phyloP scores from a whole-genome alignment of 2,113 vertebrate genomes.

The Gila orcuttii region DNA sequence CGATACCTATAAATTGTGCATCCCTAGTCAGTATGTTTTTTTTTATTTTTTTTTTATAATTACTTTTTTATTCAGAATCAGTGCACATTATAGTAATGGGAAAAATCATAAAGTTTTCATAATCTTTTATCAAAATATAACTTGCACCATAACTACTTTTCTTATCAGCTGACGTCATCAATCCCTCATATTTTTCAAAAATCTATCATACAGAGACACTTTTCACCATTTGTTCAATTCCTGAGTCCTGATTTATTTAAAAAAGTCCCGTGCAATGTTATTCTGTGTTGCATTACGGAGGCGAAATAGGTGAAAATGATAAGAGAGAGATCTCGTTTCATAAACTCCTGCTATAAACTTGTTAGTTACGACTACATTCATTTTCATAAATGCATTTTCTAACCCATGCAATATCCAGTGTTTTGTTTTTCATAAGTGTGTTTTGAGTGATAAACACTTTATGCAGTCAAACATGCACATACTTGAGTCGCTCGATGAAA shows the following conservation, averaged over 20 bases:
- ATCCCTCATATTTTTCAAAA: neutral
- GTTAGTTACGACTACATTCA: neutral
- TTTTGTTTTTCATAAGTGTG: slow-evolving; percentile 11
- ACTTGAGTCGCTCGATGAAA: neutral
- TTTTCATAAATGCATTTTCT: slow-evolving; percentile 23
- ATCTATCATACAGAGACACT: neutral
- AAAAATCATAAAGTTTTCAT: neutral
- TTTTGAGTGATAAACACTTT: neutral
- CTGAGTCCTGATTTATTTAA: neutral
- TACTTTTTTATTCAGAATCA: too few species aligned
- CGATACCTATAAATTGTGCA: too few species aligned
- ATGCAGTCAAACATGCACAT: neutral
- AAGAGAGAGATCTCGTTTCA: neutral
- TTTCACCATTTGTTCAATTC: neutral
- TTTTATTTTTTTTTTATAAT: too few species aligned
- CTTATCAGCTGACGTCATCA: neutral
- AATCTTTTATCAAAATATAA: neutral
- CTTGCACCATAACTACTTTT: neutral
- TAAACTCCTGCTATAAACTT: neutral
- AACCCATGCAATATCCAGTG: neutral
- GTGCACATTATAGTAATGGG: neutral
- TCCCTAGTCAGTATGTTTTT: too few species aligned
- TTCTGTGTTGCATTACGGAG: neutral
- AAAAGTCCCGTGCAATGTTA: neutral
- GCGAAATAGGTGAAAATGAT: neutral